A percentile compares a stretch with the other conserved stretches of the same genome.
These are phyloP conservation scores for Leucophenga maculata DNA, from an alignment of 2,888 invertebrate species.

Conservation along the genomic window DNA sequence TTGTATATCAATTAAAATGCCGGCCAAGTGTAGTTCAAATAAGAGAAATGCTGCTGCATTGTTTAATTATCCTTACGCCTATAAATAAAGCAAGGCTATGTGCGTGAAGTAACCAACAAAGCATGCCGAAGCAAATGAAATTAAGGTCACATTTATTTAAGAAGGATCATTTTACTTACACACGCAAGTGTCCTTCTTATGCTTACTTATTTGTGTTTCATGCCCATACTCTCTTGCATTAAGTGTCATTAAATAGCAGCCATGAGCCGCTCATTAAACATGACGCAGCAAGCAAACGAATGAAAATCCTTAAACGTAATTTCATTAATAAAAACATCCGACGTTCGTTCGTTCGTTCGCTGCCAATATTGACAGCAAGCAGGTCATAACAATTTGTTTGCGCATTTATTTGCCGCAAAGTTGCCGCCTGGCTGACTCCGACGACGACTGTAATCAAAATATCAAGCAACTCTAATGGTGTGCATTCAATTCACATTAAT, in stretches of 20 bases:
- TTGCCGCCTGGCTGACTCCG: no score
- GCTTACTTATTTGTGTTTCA: background rate
- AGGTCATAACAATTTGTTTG: slow-evolving; percentile 18
- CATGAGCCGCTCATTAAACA: slow-evolving; percentile 10
- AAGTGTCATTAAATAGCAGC: slow-evolving; percentile 5
- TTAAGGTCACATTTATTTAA: slow-evolving; percentile 23
- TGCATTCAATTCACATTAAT: no score
- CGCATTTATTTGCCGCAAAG: background rate
- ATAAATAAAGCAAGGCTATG: no score
- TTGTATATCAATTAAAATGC: no score
- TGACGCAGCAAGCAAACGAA: slow-evolving; percentile 9
- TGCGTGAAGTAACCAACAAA: background rate
- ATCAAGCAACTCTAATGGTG: no score
- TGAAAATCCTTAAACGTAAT: slow-evolving; percentile 23
- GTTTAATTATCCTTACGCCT: no score
- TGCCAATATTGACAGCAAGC: background rate
- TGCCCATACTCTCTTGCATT: background rate
- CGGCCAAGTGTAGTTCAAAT: no score
- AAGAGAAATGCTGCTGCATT: no score
- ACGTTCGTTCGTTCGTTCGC: background rate
- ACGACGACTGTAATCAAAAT: no score
- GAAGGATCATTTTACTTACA: background rate
- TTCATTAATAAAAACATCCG: slow-evolving; percentile 16
- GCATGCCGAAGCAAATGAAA: background rate
- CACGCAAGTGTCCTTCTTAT: background rate